Conservation (phyloP, 2,888 invertebrate species). For the Augochlorella aurata region DNA sequence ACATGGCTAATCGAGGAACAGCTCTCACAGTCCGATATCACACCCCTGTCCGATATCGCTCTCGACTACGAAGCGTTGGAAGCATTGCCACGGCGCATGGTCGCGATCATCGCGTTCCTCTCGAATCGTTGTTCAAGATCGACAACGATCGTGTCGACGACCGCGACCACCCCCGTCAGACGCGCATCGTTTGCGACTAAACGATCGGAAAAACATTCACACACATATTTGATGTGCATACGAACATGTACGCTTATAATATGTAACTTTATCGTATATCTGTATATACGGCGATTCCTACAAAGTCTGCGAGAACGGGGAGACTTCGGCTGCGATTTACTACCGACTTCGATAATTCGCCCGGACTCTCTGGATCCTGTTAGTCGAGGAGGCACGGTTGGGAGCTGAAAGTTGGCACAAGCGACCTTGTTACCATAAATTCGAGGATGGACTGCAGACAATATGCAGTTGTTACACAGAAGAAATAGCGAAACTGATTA, state of each 20-base stretch:
- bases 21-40: slow-evolving; percentile 25
- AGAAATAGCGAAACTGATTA: too few relatives aligned
- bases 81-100: slow-evolving; percentile 6
- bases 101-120: neutral
- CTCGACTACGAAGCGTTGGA: slow-evolving; percentile 34
- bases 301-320: neutral
- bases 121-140: neutral
- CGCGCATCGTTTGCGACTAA: slow-evolving; percentile 41
- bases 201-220: slow-evolving; percentile 56
- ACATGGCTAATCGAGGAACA: slow-evolving; percentile 23
- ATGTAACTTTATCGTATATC: neutral
- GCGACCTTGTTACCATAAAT: too few relatives aligned
- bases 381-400: neutral
- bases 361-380: neutral
- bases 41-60: slow-evolving; percentile 24
- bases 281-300: neutral
- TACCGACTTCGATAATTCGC: neutral
- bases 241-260: slow-evolving; percentile 33
- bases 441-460: too few relatives aligned
- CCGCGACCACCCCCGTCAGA: slow-evolving; percentile 16
- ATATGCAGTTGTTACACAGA: too few relatives aligned
- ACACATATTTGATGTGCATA: slow-evolving; percentile 36
- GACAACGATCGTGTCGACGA: neutral
- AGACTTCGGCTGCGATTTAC: neutral
- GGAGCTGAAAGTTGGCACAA: neutral